Evolutionary conservation across 2,113 vertebrate genomes (phyloP).

Genomic region (Vanacampus margaritifer): DNA sequence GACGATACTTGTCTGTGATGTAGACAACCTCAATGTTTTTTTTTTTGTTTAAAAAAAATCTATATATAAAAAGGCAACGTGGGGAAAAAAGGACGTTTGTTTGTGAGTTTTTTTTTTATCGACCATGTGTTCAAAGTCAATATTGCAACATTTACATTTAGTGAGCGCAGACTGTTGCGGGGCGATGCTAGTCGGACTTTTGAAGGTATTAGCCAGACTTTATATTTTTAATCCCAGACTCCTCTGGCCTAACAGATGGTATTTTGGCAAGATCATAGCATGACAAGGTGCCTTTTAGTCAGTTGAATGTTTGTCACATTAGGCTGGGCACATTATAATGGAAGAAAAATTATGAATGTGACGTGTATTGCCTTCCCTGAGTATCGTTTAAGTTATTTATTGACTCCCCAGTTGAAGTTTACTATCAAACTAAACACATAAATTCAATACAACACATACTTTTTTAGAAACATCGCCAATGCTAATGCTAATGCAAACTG

Average conservation of each 20-base stretch:
- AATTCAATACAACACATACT: too few relatives aligned
- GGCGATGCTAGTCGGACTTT: constrained; percentile 26
- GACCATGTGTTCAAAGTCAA: constrained; percentile 1
- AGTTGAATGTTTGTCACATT: not conserved
- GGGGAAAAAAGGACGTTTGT: constrained; percentile 18
- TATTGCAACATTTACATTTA: not conserved
- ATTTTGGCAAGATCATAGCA: constrained; percentile 28
- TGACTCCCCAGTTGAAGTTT: too few relatives aligned
- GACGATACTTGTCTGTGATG: constrained; percentile 80
- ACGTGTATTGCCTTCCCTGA: too few relatives aligned
- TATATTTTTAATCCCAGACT: constrained; percentile 52
- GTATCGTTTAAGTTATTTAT: too few relatives aligned
- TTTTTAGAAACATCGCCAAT: too few relatives aligned
- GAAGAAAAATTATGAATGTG: too few relatives aligned
- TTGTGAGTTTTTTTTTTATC: constrained; percentile 42
- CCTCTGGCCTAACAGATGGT: constrained; percentile 53
- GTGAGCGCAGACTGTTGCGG: constrained; percentile 47
- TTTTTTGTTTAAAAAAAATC: constrained; percentile 24
- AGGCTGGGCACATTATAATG: too few relatives aligned
- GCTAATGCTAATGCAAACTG: too few relatives aligned
- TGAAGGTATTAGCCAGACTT: constrained; percentile 48
- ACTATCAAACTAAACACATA: too few relatives aligned
- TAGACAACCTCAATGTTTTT: constrained; percentile 75
- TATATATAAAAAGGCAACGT: constrained; percentile 63
- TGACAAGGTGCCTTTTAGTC: not conserved